Evolutionary conservation across 2,797 vertebrate genomes (phyloP).

Genomic region (Bufotes viridis): DNA sequence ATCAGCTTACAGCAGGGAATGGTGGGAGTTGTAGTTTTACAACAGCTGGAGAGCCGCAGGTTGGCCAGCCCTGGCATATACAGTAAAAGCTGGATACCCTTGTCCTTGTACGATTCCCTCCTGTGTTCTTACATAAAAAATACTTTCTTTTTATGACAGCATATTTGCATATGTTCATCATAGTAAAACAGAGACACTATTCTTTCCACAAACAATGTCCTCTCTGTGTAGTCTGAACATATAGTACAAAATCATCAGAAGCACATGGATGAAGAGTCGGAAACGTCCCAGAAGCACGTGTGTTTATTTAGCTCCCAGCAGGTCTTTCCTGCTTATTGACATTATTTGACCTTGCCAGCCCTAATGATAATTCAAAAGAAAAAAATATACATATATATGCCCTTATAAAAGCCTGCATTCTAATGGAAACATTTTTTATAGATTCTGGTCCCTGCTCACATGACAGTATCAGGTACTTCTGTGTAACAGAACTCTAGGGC

Average conservation of each 20-base stretch:
- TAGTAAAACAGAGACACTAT: neutral
- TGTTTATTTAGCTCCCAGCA: slow-evolving; percentile 23
- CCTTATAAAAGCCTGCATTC: neutral
- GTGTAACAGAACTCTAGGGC: neutral
- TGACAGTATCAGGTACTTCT: neutral
- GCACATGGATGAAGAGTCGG: neutral
- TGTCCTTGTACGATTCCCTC: neutral
- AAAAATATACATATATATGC: neutral
- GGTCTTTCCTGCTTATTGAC: slow-evolving; percentile 1
- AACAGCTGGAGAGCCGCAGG: too few relatives aligned
- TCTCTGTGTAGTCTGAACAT: slow-evolving; percentile 17
- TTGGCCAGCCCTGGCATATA: too few relatives aligned
- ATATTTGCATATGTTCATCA: neutral
- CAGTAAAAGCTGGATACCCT: neutral
- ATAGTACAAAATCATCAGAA: neutral
- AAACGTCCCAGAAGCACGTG: slow-evolving; percentile 21
- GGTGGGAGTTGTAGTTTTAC: too few relatives aligned
- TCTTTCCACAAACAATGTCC: slow-evolving; percentile 15
- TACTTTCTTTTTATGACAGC: neutral
- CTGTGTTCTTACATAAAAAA: neutral
- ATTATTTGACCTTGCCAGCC: neutral
- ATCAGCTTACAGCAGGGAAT: too few relatives aligned
- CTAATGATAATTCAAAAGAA: neutral
- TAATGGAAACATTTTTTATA: neutral
- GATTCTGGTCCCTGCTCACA: neutral